These are phyloP conservation scores for Listronotus oregonensis DNA, from an alignment of 1,140 invertebrate genomes.

Conservation along the genomic window DNA sequence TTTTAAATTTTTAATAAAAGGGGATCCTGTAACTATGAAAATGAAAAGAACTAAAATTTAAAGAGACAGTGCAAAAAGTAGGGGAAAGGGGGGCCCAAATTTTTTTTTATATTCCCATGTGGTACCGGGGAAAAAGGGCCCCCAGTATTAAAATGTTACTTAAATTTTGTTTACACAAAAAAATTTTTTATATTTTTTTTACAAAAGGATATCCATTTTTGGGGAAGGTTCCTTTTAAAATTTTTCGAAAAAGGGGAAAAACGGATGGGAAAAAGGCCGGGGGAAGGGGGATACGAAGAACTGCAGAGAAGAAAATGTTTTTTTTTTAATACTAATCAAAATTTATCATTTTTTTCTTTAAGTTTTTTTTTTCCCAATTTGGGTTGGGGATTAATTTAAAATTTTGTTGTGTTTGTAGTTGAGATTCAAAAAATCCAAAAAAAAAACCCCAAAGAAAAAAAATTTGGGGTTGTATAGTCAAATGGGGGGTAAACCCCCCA, in stretches of 20 bases:
- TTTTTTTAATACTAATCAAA: too few relatives aligned
- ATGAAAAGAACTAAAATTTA: background rate
- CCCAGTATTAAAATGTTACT: background rate
- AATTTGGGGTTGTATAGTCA: too few relatives aligned
- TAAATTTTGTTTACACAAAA: background rate
- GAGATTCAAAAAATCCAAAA: too few relatives aligned
- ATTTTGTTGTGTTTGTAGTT: too few relatives aligned
- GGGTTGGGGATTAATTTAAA: too few relatives aligned
- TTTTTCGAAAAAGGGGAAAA: background rate
- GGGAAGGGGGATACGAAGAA: too few relatives aligned
- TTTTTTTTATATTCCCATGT: background rate
- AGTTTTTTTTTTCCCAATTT: too few relatives aligned
- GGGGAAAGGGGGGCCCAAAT: background rate
- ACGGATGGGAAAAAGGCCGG: background rate
- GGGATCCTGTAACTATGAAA: background rate
- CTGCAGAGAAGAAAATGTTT: too few relatives aligned
- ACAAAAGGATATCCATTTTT: background rate
- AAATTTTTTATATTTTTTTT: background rate
- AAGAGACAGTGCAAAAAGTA: background rate
- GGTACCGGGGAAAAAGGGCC: background rate
- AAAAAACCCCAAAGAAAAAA: too few relatives aligned
- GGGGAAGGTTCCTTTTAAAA: background rate
- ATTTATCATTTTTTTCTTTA: too few relatives aligned
- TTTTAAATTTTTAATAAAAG: background rate
- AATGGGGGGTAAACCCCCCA: too few relatives aligned